phyloP scores from a whole-genome alignment of 2,797 vertebrate species.

The Lepidocolaptes lacrymiger region DNA sequence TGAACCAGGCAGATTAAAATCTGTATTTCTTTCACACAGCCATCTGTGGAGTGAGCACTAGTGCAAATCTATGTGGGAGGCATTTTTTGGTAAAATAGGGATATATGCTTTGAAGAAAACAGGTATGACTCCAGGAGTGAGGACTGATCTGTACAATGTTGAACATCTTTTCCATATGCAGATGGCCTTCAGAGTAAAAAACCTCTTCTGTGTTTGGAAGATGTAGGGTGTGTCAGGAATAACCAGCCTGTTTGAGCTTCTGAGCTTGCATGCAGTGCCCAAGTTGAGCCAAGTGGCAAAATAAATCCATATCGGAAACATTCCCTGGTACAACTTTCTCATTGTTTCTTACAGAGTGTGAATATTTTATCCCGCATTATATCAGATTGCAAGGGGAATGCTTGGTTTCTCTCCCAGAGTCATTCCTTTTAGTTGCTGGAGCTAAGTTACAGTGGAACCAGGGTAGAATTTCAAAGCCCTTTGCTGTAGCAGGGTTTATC shows the following conservation, averaged over 20 bases:
- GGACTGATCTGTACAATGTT: neutral
- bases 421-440: neutral
- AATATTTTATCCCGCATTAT: neutral
- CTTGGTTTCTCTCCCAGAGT: neutral
- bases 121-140: neutral
- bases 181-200: neutral
- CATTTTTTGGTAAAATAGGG: neutral
- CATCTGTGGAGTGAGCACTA: neutral
- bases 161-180: neutral
- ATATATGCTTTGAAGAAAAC: neutral
- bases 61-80: neutral
- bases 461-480: neutral
- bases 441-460: neutral
- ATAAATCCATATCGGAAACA: neutral
- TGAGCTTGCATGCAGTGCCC: neutral
- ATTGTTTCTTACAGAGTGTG: neutral
- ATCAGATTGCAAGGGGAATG: neutral
- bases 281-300: neutral
- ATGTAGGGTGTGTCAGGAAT: neutral
- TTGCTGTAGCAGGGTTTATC: neutral
- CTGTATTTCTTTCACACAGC: slow-evolving; percentile 16
- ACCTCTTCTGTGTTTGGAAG: neutral
- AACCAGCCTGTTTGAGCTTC: neutral
- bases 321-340: neutral
- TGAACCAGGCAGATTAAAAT: slow-evolving; percentile 4